Base-by-base conservation (phyloP, 2,888 invertebrate genomes). In the Zootermopsis nevadensis region DNA sequence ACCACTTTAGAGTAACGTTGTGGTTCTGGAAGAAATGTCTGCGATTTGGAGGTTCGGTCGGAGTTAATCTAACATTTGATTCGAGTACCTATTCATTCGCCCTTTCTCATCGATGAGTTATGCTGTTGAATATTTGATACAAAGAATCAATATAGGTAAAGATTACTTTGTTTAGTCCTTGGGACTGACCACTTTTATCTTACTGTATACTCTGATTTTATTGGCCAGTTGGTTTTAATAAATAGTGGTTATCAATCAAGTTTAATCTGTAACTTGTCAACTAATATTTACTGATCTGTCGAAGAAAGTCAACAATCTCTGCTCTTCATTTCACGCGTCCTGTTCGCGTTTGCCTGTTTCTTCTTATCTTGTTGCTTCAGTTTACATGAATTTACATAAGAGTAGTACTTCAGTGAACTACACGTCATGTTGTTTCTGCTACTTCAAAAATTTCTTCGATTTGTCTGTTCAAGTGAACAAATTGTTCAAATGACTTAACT, bases 261-360 rank as follows among this genome's bases (percentile, higher is more conserved):
- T 38, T 38, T 38, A 74, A 74, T 74, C 74, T 74, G 10, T 35
- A 42, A 22, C 74, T 33, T 74, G 74, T 74, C 74, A 74, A 38
- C 38, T 30, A 27, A n/a, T 74, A 74, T 74, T 74, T 74, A 42
- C 74, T 74, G 74, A 74, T 74, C 74, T 74, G 74, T 74, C 74
- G n/a, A 3, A 74, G 38, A 74, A n/a, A 2, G 74, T 42, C 38
- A 74, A 74, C 74, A 74, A 74, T 74, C 74, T 74, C n/a, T 74
- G 74, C 74, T 74, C 24, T 74, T 69, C 69, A 69, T 19, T 69
- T 69, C 31, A 33, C 69, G 33, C 69, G 33, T 74, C 42, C n/a
- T 33, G 10, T n/a, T 7, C 12, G 10, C 38, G 38, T 33, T 74
- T 38, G 38, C 38, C 38, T 74, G 74, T 74, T 74, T 38, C 31